Conservation (phyloP, 2,888 invertebrate species). For the Hyles lineata region DNA sequence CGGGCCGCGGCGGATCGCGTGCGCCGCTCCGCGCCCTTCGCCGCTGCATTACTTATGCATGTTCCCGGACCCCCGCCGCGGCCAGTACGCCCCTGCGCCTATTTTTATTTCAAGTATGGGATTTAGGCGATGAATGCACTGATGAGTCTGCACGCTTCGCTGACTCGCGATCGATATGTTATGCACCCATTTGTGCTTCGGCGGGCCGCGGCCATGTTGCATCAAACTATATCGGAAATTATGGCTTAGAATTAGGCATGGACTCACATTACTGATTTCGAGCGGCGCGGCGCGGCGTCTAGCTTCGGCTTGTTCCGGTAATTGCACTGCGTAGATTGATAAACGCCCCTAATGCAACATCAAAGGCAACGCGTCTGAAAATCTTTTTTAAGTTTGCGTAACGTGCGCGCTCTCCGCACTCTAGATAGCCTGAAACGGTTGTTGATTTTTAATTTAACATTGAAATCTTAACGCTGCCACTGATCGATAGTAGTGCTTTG, state of each 20-base stretch:
- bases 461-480: conserved; percentile 8
- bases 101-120: conserved; percentile 74
- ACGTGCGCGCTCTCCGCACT: not conserved
- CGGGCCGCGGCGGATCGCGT: conserved; percentile 71
- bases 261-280: not conserved
- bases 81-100: conserved; percentile 55
- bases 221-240: not conserved
- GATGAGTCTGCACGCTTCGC: conserved; percentile 67
- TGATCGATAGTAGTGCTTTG: conserved; percentile 60
- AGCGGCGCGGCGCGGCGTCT: not conserved
- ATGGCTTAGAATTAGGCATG: not conserved
- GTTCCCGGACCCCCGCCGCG: conserved; percentile 56
- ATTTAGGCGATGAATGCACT: conserved; percentile 73
- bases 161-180: conserved; percentile 58
- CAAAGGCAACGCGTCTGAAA: conserved; percentile 20
- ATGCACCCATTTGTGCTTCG: conserved; percentile 30
- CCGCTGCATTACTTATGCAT: conserved; percentile 82
- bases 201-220: conserved; percentile 17
- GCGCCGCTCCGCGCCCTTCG: conserved; percentile 73
- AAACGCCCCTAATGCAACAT: conserved; percentile 13
- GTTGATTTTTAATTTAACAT: conserved; percentile 1
- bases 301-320: conserved; percentile 14
- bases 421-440: not conserved
- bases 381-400: conserved; percentile 24
- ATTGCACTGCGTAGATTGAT: conserved; percentile 23